Percentiles rank a stretch among this genome's conserved stretches.
phyloP scores from a whole-genome alignment of 2,113 vertebrate genomes.

The Donacobius atricapilla region DNA sequence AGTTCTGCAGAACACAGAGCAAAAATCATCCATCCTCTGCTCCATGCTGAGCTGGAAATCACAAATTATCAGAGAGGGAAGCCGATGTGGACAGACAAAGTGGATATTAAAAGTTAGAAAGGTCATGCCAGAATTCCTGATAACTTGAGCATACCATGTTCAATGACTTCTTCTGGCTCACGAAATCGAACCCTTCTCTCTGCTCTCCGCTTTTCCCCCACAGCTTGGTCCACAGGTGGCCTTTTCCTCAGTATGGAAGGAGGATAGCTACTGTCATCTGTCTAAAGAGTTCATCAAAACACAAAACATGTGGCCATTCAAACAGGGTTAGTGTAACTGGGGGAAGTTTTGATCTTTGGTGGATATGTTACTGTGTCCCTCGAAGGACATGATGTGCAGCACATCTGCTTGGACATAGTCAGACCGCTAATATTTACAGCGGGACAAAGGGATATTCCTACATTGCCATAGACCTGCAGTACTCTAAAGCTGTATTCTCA shows the following conservation, averaged over 20 bases:
- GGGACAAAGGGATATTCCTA: neutral
- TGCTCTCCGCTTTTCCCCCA: conserved; percentile 68
- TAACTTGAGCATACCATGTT: conserved; percentile 77
- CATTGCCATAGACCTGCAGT: neutral
- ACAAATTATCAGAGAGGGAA: neutral
- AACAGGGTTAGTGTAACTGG: neutral
- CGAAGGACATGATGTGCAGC: fast-evolving
- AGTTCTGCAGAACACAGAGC: neutral
- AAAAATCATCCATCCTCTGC: neutral
- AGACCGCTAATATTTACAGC: neutral
- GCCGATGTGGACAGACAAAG: neutral
- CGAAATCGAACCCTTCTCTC: conserved; percentile 85
- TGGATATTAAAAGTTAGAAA: neutral
- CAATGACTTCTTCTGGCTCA: conserved; percentile 81
- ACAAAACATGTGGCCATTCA: neutral
- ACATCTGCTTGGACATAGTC: neutral
- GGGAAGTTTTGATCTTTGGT: neutral
- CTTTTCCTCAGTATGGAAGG: conserved; percentile 86
- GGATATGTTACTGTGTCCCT: fast-evolving
- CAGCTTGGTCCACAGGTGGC: conserved; percentile 19
- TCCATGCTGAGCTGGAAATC: neutral
- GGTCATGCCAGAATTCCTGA: neutral
- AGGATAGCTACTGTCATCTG: conserved; percentile 69
- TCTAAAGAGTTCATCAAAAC: conserved; percentile 27
- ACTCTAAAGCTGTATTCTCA: neutral